Base-by-base conservation (phyloP, 2,888 invertebrate genomes). In the Tipula unca region DNA sequence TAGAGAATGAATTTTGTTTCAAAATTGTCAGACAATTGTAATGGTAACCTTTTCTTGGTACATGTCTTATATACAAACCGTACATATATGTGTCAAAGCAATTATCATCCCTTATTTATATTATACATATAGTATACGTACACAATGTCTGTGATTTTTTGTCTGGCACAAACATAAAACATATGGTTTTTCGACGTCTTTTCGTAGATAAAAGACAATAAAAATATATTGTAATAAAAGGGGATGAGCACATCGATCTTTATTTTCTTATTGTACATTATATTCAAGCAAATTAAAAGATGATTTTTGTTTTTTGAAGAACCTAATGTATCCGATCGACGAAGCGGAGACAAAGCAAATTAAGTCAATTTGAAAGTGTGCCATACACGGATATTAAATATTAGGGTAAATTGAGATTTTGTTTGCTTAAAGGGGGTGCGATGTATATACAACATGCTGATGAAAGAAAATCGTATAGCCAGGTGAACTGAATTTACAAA, bases 41-140 rank as follows among this genome's bases (percentile, higher is more conserved):
- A 48, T 17, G 48, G 48, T 39, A 42, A 54, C 25, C 69, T 69
- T 69, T 48, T 13, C 13, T 69, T 69, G 1, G 69, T 42, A 69
- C 48, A 25, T 25, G 20, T 69, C 20, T 25, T 69, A 69, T 25
- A 69, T 69, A 69, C 69, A 69, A 20, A 69, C 25, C 25, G 20
- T 25, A 69, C 8, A 20, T 25, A 69, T 69, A 25, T 69, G 69
- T 69, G 69, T 69, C 69, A 69, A 69, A 69, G 20, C 69, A 69
- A 69, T 69, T 69, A 69, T 69, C 69, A 69, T 69, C 69, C 69
- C 69, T 69, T 69, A 69, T 69, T 69, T 69, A 69, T 69, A 69
- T 69, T 69, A 48, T 48, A 20, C 54, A 25, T 69, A 25, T 25
- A 48, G 48, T 17, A 48, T 17, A n/a, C n/a, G 48, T 48, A 25